Conservation (phyloP, 1,140 invertebrate species). For the Solenopsis fugax region DNA sequence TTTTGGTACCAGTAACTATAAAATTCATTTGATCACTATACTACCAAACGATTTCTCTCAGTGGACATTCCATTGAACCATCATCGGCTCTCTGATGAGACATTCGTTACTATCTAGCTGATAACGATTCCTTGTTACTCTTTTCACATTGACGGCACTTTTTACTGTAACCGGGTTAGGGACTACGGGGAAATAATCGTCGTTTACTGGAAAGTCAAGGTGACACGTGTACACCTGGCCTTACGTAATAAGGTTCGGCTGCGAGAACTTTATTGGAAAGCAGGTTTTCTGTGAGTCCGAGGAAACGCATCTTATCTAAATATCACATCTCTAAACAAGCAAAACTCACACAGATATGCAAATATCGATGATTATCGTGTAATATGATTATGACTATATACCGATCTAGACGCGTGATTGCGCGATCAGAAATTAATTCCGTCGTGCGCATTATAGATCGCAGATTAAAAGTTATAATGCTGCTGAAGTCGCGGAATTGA, state of each 20-base stretch:
- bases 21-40: too few relatives aligned
- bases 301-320: constrained; percentile 29
- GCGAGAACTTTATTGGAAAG: constrained; percentile 8
- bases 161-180: neutral
- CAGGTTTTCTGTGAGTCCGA: constrained; percentile 7
- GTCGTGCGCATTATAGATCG: neutral
- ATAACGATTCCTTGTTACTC: neutral
- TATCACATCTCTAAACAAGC: constrained; percentile 25
- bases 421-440: neutral
- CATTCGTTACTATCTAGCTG: too few relatives aligned
- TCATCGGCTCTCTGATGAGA: neutral
- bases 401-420: neutral
- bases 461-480: neutral
- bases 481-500: too few relatives aligned
- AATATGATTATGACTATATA: constrained; percentile 20
- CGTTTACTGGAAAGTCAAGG: constrained; percentile 33
- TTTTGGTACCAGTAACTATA: too few relatives aligned
- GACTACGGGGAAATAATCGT: neutral
- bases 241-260: constrained; percentile 33
- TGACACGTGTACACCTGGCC: constrained; percentile 4
- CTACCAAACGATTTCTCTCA: too few relatives aligned
- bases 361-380: constrained; percentile 1
- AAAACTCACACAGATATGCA: constrained; percentile 33
- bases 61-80: neutral
- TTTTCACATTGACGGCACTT: neutral